Conservation (phyloP, 2,888 invertebrate genomes). For the Lycaena phlaeas region DNA sequence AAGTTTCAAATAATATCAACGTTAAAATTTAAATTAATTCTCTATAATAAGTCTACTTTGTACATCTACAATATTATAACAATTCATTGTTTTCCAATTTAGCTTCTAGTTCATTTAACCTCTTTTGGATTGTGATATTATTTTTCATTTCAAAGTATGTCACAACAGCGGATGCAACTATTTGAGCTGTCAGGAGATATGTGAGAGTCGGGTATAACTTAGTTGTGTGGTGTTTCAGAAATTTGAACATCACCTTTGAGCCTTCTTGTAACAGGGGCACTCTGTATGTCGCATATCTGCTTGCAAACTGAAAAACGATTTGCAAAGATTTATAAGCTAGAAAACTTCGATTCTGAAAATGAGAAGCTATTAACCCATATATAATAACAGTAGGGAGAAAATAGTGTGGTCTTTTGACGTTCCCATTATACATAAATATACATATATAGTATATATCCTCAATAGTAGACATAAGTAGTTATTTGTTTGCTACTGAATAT, state of each 20-base stretch:
- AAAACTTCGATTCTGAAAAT: too few species aligned
- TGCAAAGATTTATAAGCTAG: too few species aligned
- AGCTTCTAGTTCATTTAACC: constrained; percentile 48
- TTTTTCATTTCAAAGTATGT: constrained; percentile 76
- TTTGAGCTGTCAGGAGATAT: constrained; percentile 61
- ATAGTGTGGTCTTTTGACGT: too few species aligned
- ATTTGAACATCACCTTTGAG: constrained; percentile 63
- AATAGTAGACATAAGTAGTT: too few species aligned
- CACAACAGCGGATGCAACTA: constrained; percentile 66
- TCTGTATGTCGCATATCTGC: constrained; percentile 74
- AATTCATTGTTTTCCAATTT: constrained; percentile 24
- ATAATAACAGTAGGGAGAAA: too few species aligned
- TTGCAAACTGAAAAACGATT: constrained; percentile 76
- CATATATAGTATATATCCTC: too few species aligned
- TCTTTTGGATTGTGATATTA: constrained; percentile 42
- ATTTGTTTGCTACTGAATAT: too few species aligned
- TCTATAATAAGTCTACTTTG: constrained; percentile 23
- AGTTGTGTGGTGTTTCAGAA: constrained; percentile 66
- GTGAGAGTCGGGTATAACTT: constrained; percentile 66
- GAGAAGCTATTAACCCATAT: too few species aligned
- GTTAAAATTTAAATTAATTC: constrained; percentile 8
- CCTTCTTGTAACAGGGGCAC: constrained; percentile 75
- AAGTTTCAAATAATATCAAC: too few species aligned
- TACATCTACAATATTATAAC: constrained; percentile 7
- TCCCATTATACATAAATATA: too few species aligned